Evolutionary conservation across 2,113 vertebrate genomes (phyloP).

Genomic region (Cheirogaleus medius): DNA sequence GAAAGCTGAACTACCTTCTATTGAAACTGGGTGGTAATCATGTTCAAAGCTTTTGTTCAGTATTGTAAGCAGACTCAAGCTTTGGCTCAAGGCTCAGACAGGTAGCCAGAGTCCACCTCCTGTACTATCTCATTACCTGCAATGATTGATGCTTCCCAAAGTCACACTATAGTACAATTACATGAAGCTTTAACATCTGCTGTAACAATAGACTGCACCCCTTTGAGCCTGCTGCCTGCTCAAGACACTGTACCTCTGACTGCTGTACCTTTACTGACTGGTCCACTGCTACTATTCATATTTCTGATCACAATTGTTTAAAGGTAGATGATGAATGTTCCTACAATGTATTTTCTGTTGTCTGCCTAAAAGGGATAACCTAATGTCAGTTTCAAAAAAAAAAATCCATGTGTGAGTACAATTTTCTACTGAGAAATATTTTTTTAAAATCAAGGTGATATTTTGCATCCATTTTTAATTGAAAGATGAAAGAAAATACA

Average conservation of each 20-base stretch:
- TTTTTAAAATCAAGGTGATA: neutral
- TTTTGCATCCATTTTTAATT: slow-evolving; percentile 23
- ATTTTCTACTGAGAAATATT: slow-evolving; percentile 3
- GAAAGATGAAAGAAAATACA: neutral
- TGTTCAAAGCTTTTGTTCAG: too few species aligned
- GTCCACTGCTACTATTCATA: neutral
- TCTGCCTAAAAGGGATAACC: neutral
- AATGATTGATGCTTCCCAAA: neutral
- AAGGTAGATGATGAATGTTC: neutral
- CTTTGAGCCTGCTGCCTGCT: neutral
- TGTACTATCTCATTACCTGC: neutral
- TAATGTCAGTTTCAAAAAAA: neutral
- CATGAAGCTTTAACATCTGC: neutral
- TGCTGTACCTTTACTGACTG: neutral
- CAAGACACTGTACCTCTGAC: too few species aligned
- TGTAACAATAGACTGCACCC: neutral
- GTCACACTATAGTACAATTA: neutral
- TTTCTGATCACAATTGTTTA: neutral
- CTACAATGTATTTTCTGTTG: neutral
- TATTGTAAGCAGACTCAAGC: too few species aligned
- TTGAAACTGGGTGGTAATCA: too few species aligned
- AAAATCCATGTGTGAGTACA: neutral
- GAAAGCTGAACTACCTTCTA: too few species aligned
- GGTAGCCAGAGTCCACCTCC: too few species aligned
- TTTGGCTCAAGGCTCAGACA: too few species aligned